These are phyloP conservation scores for Tethea ocularis DNA, from an alignment of 2,888 invertebrate genomes.

Conservation along the genomic window DNA sequence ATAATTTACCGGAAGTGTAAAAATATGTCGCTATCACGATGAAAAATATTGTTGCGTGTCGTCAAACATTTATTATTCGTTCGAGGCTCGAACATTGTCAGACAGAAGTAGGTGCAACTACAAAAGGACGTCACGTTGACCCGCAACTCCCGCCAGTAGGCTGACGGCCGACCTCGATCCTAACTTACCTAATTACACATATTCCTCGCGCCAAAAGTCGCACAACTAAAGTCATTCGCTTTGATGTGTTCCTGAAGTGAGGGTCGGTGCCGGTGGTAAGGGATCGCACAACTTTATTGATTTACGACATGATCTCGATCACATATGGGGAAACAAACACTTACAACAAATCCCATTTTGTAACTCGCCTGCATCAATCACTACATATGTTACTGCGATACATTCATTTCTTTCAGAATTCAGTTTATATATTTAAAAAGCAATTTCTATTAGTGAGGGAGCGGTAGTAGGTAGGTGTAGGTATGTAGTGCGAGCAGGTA, in stretches of 20 bases:
- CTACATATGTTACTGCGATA: background rate
- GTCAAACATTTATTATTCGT: background rate
- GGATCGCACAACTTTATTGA: conserved; percentile 3
- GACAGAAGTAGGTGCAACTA: background rate
- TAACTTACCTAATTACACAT: conserved; percentile 10
- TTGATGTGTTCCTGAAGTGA: conserved; percentile 4
- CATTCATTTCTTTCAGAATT: background rate
- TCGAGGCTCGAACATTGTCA: background rate
- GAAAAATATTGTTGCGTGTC: background rate
- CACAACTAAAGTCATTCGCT: conserved; percentile 6
- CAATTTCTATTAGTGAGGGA: background rate
- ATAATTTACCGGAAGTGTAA: background rate
- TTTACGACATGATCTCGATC: background rate
- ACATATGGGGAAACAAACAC: background rate
- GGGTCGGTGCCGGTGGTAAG: background rate
- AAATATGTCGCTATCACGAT: background rate
- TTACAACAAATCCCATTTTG: background rate
- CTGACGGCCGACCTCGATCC: background rate
- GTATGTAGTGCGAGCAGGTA: background rate
- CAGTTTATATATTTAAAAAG: background rate
- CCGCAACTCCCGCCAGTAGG: background rate
- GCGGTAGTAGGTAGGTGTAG: background rate
- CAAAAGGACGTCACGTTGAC: background rate
- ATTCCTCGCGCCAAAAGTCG: conserved; percentile 9
- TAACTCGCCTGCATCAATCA: too few species aligned